Base-by-base conservation (phyloP, 2,797 vertebrate species). In the Diplodus sargus region DNA sequence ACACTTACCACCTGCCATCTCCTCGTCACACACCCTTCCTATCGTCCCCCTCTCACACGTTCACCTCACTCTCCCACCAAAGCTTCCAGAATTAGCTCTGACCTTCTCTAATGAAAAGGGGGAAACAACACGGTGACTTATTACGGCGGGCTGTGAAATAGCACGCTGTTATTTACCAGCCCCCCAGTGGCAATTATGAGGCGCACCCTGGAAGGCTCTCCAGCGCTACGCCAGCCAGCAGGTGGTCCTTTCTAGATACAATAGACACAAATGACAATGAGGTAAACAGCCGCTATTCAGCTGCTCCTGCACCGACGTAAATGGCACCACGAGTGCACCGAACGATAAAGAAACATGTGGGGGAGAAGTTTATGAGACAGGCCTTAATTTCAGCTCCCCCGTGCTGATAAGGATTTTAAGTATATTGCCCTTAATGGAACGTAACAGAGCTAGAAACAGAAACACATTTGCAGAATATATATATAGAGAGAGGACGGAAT, bases 11-110 rank as follows among this genome's bases (percentile, higher is more conserved):
- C 60, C 71, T 22, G 60, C 60, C 69, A 28, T 66, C 43, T 17
- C 63, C 54, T 82, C 82, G 23, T 72, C 69, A 34, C 34, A 22
- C 83, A 59, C 74, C 76, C 70, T 43, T 73, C 77, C 67, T 52
- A 28, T 81, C 74, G 74, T 59, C 28, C 28, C 18, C 67, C 3
- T 18, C 34, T 70, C 79, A 67, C 67, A 61, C 15, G 45, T 74
- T 81, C 81, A 65, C 61, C 66, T 79, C 72, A 22, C 71, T 76
- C 79, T 43, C 39, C 54, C 69, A 67, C 68, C 83, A 68, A 86
- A 91, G 76, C 23, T 47, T 70, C 89, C 81, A 51, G 91, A 94
- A 93, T 94, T 93, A 94, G 90, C 87, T 83, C 70, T 93, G 92
- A 93, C 92, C 90, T 93, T 92, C 88, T 91, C 74, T 88, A 81